Percentiles rank a stretch among this genome's conserved stretches.
phyloP scores from a whole-genome alignment of 2,797 vertebrate genomes.

The Benthosema pterotum region DNA sequence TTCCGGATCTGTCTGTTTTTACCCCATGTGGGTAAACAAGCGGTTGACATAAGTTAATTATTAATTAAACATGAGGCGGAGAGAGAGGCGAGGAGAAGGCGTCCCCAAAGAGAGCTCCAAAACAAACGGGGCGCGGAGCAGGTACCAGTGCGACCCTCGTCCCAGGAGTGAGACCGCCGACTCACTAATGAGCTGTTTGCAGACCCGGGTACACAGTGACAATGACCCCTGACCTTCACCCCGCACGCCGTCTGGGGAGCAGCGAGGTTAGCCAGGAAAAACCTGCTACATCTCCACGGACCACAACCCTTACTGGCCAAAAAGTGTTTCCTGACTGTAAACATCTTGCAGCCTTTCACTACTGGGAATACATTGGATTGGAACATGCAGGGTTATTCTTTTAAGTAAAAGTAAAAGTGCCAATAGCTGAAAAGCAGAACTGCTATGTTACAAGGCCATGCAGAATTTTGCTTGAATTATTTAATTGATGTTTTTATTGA shows the following conservation, averaged over 20 bases:
- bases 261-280: constrained; percentile 53
- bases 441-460: too few relatives aligned
- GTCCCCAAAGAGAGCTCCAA: constrained; percentile 73
- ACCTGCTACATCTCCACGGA: constrained; percentile 34
- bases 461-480: too few relatives aligned
- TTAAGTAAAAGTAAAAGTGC: too few relatives aligned
- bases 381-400: too few relatives aligned
- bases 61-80: constrained; percentile 82
- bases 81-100: constrained; percentile 44
- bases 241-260: constrained; percentile 73
- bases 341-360: too few relatives aligned
- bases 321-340: too few relatives aligned
- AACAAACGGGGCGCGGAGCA: constrained; percentile 77
- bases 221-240: constrained; percentile 78
- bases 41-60: constrained; percentile 80
- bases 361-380: too few relatives aligned
- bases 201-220: constrained; percentile 80
- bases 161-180: constrained; percentile 74
- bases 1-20: constrained; percentile 42
- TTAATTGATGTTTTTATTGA: too few relatives aligned
- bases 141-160: constrained; percentile 65
- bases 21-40: constrained; percentile 75
- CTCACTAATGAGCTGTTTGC: constrained; percentile 85
- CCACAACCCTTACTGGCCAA: too few relatives aligned
- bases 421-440: too few relatives aligned